Percentiles rank a stretch among this genome's conserved stretches.
Evolutionary conservation across 2,797 vertebrate species (phyloP).

Genomic region (Eutrigla gurnardus): DNA sequence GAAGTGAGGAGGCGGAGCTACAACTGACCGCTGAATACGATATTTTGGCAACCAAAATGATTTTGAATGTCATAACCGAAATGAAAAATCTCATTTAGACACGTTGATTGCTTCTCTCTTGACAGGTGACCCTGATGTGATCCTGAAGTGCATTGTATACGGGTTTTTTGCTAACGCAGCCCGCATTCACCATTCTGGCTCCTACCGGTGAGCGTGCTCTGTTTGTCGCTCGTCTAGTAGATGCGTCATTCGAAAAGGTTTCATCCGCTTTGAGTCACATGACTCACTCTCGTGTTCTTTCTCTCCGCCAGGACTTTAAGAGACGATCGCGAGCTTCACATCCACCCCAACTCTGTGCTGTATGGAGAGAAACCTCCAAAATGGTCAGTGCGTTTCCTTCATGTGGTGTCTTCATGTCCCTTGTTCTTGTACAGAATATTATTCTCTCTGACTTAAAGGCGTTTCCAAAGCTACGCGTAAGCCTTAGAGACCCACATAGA

Average conservation of each 20-base stretch:
- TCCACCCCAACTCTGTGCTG: constrained; percentile 96
- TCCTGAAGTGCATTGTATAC: constrained; percentile 94
- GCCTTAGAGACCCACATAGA: too few species aligned
- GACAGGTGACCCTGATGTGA: constrained; percentile 97
- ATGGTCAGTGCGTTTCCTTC: constrained; percentile 84
- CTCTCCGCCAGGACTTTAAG: constrained; percentile 89
- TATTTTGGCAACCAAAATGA: too few species aligned
- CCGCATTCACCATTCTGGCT: constrained; percentile 95
- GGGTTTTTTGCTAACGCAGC: constrained; percentile 98
- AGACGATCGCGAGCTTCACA: constrained; percentile 95
- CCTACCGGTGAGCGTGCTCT: constrained; percentile 87
- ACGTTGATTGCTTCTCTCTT: constrained; percentile 11
- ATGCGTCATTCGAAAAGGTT: neutral
- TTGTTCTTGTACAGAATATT: neutral
- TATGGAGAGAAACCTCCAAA: constrained; percentile 97
- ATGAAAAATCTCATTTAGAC: neutral
- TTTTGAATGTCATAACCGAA: neutral
- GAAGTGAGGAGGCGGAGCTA: too few species aligned
- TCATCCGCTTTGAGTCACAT: neutral
- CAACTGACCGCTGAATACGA: too few species aligned
- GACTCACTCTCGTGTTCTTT: neutral
- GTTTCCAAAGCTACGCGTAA: neutral
- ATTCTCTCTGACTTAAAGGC: neutral
- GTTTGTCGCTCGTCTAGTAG: neutral
- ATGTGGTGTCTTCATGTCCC: neutral